Percentiles rank a stretch among this genome's conserved stretches.
Conservation (phyloP, 2,797 vertebrate genomes). For the Pseudomugil tenellus region DNA sequence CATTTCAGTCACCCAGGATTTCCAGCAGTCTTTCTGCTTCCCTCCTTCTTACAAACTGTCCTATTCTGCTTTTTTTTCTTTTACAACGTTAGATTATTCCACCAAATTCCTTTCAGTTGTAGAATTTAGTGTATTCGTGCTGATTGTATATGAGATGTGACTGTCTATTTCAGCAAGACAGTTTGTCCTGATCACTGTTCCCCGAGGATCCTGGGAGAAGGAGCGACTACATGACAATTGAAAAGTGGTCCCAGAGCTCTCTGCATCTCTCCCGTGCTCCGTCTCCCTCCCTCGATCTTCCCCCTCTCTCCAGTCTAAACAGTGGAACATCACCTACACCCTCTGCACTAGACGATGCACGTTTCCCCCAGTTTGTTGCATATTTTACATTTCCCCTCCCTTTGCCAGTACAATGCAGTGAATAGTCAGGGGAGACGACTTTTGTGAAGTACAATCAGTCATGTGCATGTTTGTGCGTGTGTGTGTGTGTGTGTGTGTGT, state of each 20-base stretch:
- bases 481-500: slow-evolving; percentile 5
- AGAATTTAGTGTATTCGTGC: slow-evolving; percentile 19
- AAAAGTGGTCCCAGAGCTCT: slow-evolving; percentile 68
- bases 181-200: slow-evolving; percentile 70
- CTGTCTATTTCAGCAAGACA: slow-evolving; percentile 53
- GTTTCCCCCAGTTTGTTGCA: slow-evolving; percentile 68
- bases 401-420: slow-evolving; percentile 67
- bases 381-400: slow-evolving; percentile 74
- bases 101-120: slow-evolving; percentile 32
- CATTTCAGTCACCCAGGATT: slow-evolving; percentile 73
- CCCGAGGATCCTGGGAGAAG: slow-evolving; percentile 70
- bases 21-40: slow-evolving; percentile 48
- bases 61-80: slow-evolving; percentile 19
- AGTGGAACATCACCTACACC: slow-evolving; percentile 74
- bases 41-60: slow-evolving; percentile 39
- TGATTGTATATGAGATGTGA: slow-evolving; percentile 42
- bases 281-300: slow-evolving; percentile 21
- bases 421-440: slow-evolving; percentile 73
- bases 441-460: slow-evolving; percentile 57
- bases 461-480: slow-evolving; percentile 23
- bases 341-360: slow-evolving; percentile 55
- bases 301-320: slow-evolving; percentile 63
- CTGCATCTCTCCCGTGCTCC: slow-evolving; percentile 38
- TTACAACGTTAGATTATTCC: slow-evolving; percentile 33
- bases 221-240: slow-evolving; percentile 70